A percentile compares a stretch with the other conserved stretches of the same genome.
Evolutionary conservation across 2,888 invertebrate species (phyloP).

Genomic region (Orthosia incerta): DNA sequence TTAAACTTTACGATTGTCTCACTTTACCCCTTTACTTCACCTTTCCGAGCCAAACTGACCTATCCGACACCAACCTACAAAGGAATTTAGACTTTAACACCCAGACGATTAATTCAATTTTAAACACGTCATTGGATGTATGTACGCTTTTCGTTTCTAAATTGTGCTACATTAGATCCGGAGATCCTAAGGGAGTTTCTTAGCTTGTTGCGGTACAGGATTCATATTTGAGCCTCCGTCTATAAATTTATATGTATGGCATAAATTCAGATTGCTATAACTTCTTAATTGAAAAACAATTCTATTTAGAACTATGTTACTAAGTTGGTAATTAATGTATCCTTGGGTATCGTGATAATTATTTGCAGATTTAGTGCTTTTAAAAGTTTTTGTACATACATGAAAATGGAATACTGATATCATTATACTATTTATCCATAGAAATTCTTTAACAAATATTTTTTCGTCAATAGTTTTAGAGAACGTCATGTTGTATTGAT

Average conservation of each 20-base stretch:
- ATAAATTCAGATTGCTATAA: slow-evolving; percentile 61
- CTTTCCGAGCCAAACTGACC: slow-evolving; percentile 67
- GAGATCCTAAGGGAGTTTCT: slow-evolving; percentile 90
- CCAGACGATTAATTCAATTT: slow-evolving; percentile 37
- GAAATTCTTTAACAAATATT: background rate
- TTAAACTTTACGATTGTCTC: slow-evolving; percentile 91
- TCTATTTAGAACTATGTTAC: slow-evolving; percentile 21
- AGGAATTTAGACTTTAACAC: slow-evolving; percentile 66
- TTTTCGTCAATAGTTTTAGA: background rate
- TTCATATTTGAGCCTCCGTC: slow-evolving; percentile 88
- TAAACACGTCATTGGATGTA: slow-evolving; percentile 15
- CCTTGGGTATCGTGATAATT: background rate
- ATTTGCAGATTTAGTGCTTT: background rate
- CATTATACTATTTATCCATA: too few relatives aligned
- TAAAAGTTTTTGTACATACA: background rate
- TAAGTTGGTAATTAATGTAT: background rate
- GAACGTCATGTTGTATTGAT: background rate
- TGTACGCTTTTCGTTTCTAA: slow-evolving; percentile 62
- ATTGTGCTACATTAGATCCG: slow-evolving; percentile 79
- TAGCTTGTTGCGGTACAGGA: slow-evolving; percentile 88
- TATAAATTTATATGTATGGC: slow-evolving; percentile 81
- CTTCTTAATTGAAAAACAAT: slow-evolving; percentile 67
- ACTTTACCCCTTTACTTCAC: slow-evolving; percentile 88
- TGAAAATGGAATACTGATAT: background rate
- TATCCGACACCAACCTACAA: slow-evolving; percentile 65